A percentile compares a stretch with the other conserved stretches of the same genome.
These are phyloP conservation scores for Petaurus breviceps DNA, from an alignment of 2,113 vertebrate genomes.

Conservation along the genomic window DNA sequence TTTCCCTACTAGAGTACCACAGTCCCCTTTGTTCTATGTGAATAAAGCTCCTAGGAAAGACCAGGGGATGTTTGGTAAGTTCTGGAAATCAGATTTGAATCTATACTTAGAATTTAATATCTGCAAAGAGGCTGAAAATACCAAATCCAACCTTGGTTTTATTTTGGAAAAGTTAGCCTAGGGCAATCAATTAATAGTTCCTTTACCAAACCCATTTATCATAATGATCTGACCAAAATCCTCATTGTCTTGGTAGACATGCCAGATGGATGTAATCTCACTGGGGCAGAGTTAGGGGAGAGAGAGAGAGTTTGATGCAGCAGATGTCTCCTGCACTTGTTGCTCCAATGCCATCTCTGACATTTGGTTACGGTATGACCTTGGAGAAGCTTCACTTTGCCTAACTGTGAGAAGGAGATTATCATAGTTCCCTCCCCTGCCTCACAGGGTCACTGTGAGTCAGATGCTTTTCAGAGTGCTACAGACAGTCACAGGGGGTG, in stretches of 20 bases:
- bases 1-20: not conserved
- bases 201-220: not conserved
- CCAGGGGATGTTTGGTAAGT: not conserved
- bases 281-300: not conserved
- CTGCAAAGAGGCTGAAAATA: slow-evolving; percentile 19
- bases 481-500: not conserved
- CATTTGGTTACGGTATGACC: not conserved
- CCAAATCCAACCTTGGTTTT: slow-evolving; percentile 46
- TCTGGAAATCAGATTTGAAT: not conserved
- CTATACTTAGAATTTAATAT: not conserved
- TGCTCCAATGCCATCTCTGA: not conserved
- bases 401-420: not conserved
- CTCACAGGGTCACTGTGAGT: not conserved
- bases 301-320: not conserved
- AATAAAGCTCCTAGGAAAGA: not conserved
- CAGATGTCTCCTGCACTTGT: not conserved
- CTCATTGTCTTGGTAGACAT: not conserved
- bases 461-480: not conserved
- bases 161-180: not conserved
- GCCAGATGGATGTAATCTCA: not conserved
- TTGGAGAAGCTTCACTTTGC: not conserved
- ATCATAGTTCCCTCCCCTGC: not conserved
- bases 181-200: not conserved
- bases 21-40: not conserved
- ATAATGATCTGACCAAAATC: not conserved